Conservation (phyloP, 1,140 invertebrate species). For the Nasonia longicornis region DNA sequence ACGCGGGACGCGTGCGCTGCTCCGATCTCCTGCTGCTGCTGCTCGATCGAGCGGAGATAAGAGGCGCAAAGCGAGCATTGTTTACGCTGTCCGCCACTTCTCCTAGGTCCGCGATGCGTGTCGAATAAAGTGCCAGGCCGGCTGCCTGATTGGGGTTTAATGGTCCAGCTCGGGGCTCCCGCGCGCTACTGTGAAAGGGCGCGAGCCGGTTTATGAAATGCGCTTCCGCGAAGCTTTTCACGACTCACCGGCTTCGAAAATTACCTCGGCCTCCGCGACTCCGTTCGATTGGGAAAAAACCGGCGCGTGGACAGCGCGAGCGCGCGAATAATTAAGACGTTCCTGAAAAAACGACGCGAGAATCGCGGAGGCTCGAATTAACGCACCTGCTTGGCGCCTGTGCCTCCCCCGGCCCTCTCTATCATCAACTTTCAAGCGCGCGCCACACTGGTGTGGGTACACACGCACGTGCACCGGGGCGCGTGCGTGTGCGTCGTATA, state of each 20-base stretch:
- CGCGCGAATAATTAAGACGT: constrained; percentile 37
- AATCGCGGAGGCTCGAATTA: constrained; percentile 24
- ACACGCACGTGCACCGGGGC: background rate
- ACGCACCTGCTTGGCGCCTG: background rate
- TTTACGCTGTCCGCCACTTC: background rate
- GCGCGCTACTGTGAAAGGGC: background rate
- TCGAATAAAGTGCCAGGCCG: background rate
- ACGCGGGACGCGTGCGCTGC: background rate
- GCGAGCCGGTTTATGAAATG: background rate
- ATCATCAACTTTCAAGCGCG: background rate
- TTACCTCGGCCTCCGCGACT: background rate
- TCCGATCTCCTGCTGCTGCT: background rate
- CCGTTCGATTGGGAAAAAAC: background rate
- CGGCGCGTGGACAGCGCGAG: background rate
- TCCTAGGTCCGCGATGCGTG: background rate
- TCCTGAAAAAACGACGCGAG: background rate
- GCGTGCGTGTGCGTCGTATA: background rate
- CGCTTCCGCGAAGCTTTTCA: background rate
- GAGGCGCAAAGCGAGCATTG: background rate
- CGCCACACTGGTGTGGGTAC: background rate
- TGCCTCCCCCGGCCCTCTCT: background rate
- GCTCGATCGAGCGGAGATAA: constrained; percentile 21
- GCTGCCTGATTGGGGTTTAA: constrained; percentile 11
- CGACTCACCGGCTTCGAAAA: background rate
- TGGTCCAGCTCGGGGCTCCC: background rate